Evolutionary conservation across 2,797 vertebrate genomes (phyloP).

Genomic region (Argya squamiceps): DNA sequence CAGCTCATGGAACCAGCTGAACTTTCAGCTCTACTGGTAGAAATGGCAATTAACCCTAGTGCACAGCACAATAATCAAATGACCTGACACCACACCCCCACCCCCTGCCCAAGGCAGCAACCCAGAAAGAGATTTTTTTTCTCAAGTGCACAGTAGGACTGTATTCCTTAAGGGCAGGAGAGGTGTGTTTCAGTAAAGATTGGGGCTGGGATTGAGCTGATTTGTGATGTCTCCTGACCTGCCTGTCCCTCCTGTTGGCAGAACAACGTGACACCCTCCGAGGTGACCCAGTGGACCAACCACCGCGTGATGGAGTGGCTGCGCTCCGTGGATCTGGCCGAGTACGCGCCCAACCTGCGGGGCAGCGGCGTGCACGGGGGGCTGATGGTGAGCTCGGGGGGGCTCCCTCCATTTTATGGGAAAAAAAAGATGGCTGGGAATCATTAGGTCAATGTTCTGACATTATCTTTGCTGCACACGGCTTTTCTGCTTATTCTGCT

Average conservation of each 20-base stretch:
- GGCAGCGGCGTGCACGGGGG: constrained; percentile 97
- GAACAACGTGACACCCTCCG: constrained; percentile 88
- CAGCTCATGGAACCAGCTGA: neutral
- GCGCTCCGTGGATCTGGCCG: constrained; percentile 92
- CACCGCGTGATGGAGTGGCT: constrained; percentile 99
- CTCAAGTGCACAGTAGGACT: neutral
- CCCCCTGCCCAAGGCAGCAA: neutral
- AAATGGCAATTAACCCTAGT: neutral
- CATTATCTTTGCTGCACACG: fast-evolving
- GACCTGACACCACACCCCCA: neutral
- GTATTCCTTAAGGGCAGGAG: neutral
- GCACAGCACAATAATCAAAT: neutral
- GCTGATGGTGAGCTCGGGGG: constrained; percentile 84
- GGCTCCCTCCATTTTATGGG: fast-evolving
- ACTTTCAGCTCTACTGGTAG: neutral
- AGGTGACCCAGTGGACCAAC: constrained; percentile 97
- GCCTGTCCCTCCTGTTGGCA: constrained; percentile 26
- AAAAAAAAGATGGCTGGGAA: neutral
- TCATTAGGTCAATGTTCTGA: neutral
- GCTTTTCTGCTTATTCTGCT: neutral
- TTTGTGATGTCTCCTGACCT: neutral
- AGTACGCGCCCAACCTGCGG: constrained; percentile 95
- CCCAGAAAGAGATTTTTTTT: neutral
- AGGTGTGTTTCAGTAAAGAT: neutral
- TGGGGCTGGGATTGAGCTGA: neutral